These are phyloP conservation scores for Aramus guarauna DNA, from an alignment of 2,113 vertebrate species.

Conservation along the genomic window DNA sequence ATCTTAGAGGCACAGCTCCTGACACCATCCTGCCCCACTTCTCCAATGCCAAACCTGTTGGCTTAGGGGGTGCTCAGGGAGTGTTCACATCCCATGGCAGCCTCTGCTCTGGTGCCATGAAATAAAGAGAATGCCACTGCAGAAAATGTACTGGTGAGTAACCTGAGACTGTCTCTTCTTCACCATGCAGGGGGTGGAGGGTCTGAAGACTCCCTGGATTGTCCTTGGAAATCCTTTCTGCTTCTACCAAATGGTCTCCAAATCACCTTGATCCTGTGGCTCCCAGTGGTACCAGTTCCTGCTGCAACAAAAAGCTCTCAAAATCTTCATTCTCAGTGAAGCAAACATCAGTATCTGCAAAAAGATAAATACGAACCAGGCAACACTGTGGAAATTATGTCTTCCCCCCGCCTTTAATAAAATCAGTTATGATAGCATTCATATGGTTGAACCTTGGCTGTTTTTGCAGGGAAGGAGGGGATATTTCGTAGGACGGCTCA, in stretches of 20 bases:
- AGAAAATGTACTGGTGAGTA: not conserved
- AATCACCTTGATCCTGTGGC: accelerated
- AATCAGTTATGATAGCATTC: not conserved
- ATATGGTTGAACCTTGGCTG: not conserved
- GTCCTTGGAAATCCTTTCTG: not conserved
- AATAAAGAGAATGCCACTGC: not conserved
- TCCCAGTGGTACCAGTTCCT: not conserved
- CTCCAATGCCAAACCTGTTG: not conserved
- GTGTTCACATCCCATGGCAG: accelerated
- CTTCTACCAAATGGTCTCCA: not conserved
- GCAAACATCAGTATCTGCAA: not conserved
- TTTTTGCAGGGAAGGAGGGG: not conserved
- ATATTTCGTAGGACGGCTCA: not conserved
- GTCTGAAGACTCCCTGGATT: not conserved
- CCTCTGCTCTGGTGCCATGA: not conserved
- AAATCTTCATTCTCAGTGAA: not conserved
- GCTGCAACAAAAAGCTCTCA: not conserved
- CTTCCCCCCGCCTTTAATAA: not conserved
- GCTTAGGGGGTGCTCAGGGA: not conserved
- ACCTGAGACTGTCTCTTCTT: not conserved
- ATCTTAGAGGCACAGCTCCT: not conserved
- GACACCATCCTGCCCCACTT: not conserved
- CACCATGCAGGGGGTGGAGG: not conserved
- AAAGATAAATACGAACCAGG: not conserved
- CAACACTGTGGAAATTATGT: not conserved